Base-by-base conservation (phyloP, 2,113 vertebrate species). In the Turdus rufiventris region DNA sequence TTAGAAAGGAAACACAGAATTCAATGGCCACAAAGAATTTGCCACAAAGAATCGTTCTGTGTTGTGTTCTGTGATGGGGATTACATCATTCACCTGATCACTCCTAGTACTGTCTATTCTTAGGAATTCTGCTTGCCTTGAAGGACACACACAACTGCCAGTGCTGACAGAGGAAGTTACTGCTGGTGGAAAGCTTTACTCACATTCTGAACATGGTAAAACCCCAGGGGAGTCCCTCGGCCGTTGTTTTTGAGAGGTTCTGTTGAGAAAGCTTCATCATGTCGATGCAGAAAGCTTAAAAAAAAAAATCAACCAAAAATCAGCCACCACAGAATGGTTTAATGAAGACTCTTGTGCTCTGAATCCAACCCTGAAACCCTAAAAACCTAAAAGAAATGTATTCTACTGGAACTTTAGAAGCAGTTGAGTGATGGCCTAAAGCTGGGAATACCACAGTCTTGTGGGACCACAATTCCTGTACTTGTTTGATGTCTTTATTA, bases 181-280 rank as follows among this genome's bases (percentile, higher is more conserved):
- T 71, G 10, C 42, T 40, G 18, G 18, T 2, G 12, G 17, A 2
- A 42, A 54, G 40, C 36, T 95, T 54, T 48, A 98, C 99, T 99
- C 96, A 99, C 99, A 61, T 99, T 99, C 97, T 99, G 99, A 40
- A 99, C 99, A 0, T 99, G 99, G 67, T 99, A 99, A 95, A 99
- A 99, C 40, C 99, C 99, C 80, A 99, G 98, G 8, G 99, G 98
- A 74, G 98, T 97, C 85, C 99, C 99, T 97, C 98, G 98, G 88
- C 99, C 99, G 0, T 98, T 98, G 97, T 99, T 99, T 96, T 99
- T 99, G 81, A 99, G 98, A 42, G 99, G 99, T 94, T 99, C 99
- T 2, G 99, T 99, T 54, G 99, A 99, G 97, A 99, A 99, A 18
- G 99, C 99, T 96, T 99, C 99, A 50, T 99, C 99, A 6, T 99